Conservation (phyloP, 2,888 invertebrate species). For the Polydrusus cervinus region DNA sequence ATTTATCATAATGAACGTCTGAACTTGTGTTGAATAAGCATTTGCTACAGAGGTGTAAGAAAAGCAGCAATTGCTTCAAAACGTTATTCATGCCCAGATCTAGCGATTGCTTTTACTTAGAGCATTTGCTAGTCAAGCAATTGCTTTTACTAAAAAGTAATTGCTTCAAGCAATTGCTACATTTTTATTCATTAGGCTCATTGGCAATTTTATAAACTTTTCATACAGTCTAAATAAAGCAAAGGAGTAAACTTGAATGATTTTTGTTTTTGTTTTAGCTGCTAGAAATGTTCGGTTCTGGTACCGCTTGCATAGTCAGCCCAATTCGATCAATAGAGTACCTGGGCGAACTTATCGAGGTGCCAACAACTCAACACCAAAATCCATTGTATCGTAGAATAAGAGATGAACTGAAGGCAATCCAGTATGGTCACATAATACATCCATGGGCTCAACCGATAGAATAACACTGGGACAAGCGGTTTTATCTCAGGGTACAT, state of each 20-base stretch:
- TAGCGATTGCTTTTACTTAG: too few relatives aligned
- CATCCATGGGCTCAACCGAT: constrained; percentile 87
- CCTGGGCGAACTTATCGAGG: constrained; percentile 77
- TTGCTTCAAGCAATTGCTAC: too few relatives aligned
- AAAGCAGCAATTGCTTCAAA: too few relatives aligned
- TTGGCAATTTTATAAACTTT: too few relatives aligned
- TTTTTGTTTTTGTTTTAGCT: constrained; percentile 76
- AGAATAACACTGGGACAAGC: constrained; percentile 68
- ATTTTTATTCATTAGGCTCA: too few relatives aligned
- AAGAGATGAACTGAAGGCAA: constrained; percentile 85
- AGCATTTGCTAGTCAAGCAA: too few relatives aligned
- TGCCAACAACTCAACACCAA: constrained; percentile 85
- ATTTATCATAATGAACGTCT: too few relatives aligned
- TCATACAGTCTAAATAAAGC: too few relatives aligned
- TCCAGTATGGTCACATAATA: constrained; percentile 90
- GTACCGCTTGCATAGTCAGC: constrained; percentile 96
- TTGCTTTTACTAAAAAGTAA: too few relatives aligned
- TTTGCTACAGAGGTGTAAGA: too few relatives aligned
- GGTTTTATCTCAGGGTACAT: constrained; percentile 11
- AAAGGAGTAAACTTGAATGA: not conserved
- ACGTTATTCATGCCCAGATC: too few relatives aligned
- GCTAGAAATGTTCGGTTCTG: constrained; percentile 97
- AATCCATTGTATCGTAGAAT: constrained; percentile 84
- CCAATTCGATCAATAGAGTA: constrained; percentile 92
- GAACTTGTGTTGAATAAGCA: too few relatives aligned